Evolutionary conservation across 2,888 invertebrate genomes (phyloP), one percentile per base, ranked within the genome.

Genomic region (Corythucha ciliata): DNA sequence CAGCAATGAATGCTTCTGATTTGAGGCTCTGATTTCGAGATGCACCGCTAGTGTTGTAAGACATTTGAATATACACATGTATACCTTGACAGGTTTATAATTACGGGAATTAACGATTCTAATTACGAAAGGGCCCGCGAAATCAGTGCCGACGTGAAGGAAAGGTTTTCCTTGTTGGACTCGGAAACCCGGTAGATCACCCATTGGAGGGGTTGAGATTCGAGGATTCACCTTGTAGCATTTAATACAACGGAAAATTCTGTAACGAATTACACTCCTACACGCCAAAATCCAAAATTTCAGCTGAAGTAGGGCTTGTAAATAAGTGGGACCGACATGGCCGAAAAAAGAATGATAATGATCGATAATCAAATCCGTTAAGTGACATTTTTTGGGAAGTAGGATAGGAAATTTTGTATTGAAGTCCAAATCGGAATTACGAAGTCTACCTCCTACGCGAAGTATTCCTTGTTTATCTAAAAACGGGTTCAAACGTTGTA

Each of bases 21-120:
- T 62, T 58, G 1, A 66, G 24, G 20, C 61, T 59, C 14, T 65
- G 1, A 65, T 36, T 52, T 66, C 65, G 8, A 66, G 42, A 44
- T 67, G 63, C 4, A 66, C 53, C 0, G 66, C 66, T 48, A 63
- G 63, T 1, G 60, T 59, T 1, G 58, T 37, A 25, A 65, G 49
- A 44, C 66, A 67, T 3, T 65, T 54, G 41, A 66, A 67, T 7
- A 63, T 20, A 4, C 52, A 46, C 18, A 61, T n/a, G 44, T 61
- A 63, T 7, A 53, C 48, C 39, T 62, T 61, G 12, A 34, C 42
- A 2, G 8, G 4, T 24, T 4, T 8, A 2, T 32, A 24, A 8
- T 52, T 34, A 6, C 48, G 21, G 7, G 21, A 16, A 10, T 12
- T 29, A 2, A 48, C 46, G 10, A 14, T 7, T 3, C 47, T 53